Evolutionary conservation across 2,797 vertebrate genomes (phyloP).

Genomic region (Macrochelys suwanniensis): DNA sequence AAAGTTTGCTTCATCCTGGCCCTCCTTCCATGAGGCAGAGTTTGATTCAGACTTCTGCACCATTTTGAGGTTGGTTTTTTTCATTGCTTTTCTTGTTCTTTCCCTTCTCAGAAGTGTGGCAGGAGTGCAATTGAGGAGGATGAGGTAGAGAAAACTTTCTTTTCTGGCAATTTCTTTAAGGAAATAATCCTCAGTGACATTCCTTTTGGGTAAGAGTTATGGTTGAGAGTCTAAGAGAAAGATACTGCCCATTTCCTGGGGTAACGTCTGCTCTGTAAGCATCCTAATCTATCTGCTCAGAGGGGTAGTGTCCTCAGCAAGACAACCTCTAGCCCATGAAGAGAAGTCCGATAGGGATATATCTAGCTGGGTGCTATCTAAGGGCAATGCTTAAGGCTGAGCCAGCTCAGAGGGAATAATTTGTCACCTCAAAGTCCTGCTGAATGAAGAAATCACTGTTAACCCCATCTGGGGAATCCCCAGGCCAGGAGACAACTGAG

Average conservation of each 20-base stretch:
- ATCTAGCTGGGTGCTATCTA: neutral
- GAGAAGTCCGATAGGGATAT: neutral
- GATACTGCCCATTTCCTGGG: neutral
- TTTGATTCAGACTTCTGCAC: neutral
- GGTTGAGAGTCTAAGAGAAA: neutral
- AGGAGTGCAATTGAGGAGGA: neutral
- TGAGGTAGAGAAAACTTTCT: neutral
- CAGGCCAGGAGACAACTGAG: neutral
- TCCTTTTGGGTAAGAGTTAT: neutral
- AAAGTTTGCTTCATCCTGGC: neutral
- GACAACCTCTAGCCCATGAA: neutral
- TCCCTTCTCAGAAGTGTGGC: neutral
- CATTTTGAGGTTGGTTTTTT: neutral
- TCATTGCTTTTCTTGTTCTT: neutral
- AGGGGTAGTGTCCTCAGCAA: neutral
- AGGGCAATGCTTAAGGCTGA: neutral
- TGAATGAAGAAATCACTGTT: slow-evolving; percentile 16
- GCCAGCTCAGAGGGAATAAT: neutral
- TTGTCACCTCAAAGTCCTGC: neutral
- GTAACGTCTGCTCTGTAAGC: neutral
- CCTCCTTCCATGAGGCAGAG: neutral
- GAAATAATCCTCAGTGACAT: neutral
- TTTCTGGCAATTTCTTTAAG: neutral
- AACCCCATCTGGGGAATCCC: neutral
- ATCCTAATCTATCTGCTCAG: neutral